Percentiles rank a stretch among this genome's conserved stretches.
These are phyloP conservation scores for Thecocarcelia acutangulata DNA, from an alignment of 2,888 invertebrate genomes.

Conservation along the genomic window DNA sequence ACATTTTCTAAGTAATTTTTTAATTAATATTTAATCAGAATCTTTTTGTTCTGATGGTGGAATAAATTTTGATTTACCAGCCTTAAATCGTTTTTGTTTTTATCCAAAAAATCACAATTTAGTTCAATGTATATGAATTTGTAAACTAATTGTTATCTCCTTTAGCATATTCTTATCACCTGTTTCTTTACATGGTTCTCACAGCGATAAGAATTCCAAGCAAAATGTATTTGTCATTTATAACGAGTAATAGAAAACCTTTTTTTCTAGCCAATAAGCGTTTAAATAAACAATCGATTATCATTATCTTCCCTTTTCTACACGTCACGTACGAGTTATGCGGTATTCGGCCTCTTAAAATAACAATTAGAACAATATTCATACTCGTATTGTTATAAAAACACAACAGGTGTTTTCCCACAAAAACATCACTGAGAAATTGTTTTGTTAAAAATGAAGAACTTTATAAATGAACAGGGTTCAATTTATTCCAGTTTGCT, in stretches of 20 bases:
- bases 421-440: slow-evolving; percentile 23
- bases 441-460: background rate
- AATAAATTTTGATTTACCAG: no score
- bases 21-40: no score
- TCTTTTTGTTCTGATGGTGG: no score
- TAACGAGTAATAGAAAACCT: slow-evolving; percentile 47
- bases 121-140: no score
- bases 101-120: no score
- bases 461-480: slow-evolving; percentile 51
- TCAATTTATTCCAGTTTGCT: slow-evolving; percentile 51
- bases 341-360: slow-evolving; percentile 1
- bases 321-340: slow-evolving; percentile 7
- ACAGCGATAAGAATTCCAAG: background rate
- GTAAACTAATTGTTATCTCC: no score
- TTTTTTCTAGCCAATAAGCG: slow-evolving; percentile 29
- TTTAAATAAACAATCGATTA: slow-evolving; percentile 55
- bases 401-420: slow-evolving; percentile 68
- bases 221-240: slow-evolving; percentile 18
- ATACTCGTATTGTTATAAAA: slow-evolving; percentile 67
- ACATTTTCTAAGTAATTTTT: no score
- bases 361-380: slow-evolving; percentile 56
- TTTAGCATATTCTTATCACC: background rate
- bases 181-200: slow-evolving; percentile 1
- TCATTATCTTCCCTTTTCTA: slow-evolving; percentile 5
- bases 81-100: no score